A percentile compares a stretch with the other conserved stretches of the same genome.
Evolutionary conservation across 2,113 vertebrate genomes (phyloP).

Genomic region (Plecotus auritus): DNA sequence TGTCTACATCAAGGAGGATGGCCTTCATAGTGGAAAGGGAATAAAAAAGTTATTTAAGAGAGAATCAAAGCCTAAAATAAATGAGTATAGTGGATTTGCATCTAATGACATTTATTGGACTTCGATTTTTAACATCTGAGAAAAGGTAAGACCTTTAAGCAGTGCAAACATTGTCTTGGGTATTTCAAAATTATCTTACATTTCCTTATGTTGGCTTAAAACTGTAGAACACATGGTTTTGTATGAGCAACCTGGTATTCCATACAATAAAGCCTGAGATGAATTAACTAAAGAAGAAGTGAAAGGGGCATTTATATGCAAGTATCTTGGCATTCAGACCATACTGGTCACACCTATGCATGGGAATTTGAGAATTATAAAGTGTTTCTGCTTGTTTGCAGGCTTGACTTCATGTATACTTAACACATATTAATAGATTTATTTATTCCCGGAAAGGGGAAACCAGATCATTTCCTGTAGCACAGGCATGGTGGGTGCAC

Average conservation of each 20-base stretch:
- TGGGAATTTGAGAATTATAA: neutral
- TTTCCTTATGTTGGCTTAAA: neutral
- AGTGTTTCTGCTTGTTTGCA: neutral
- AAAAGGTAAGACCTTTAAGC: neutral
- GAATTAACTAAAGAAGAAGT: neutral
- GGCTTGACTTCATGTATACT: neutral
- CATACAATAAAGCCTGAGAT: neutral
- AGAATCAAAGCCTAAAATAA: conserved; percentile 24
- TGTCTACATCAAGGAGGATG: neutral
- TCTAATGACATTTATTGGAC: neutral
- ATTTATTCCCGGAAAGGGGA: neutral
- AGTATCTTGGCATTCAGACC: neutral
- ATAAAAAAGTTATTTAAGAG: neutral
- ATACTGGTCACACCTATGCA: neutral
- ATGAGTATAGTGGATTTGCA: neutral
- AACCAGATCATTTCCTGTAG: neutral
- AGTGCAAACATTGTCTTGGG: neutral
- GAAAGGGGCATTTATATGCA: neutral
- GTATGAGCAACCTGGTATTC: neutral
- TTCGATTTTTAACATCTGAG: conserved; percentile 8
- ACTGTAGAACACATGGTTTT: neutral
- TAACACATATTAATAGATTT: neutral
- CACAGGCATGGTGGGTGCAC: neutral
- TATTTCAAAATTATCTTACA: neutral
- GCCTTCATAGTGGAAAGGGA: neutral